Conservation (phyloP, 2,888 invertebrate genomes). For the Idaea dimidiata region DNA sequence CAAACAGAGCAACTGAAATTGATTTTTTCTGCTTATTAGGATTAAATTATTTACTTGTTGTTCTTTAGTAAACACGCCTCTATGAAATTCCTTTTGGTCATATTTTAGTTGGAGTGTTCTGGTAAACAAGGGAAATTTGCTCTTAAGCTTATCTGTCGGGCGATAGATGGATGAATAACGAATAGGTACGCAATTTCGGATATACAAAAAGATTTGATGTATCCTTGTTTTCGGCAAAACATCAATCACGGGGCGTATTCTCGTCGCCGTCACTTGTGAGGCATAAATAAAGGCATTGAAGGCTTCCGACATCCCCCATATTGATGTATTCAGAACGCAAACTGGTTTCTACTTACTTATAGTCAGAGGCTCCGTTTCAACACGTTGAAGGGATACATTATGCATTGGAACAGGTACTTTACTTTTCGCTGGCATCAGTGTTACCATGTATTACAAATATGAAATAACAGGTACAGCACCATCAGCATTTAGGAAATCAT, state of each 20-base stretch:
- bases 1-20: background rate
- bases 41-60: too few relatives aligned
- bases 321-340: conserved; percentile 64
- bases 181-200: conserved; percentile 38
- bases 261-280: conserved; percentile 56
- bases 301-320: conserved; percentile 55
- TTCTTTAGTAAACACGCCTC: too few relatives aligned
- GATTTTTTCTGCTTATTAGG: conserved; percentile 13
- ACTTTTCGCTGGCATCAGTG: conserved; percentile 10
- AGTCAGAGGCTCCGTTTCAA: conserved; percentile 48
- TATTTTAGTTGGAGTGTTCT: conserved; percentile 7
- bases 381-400: conserved; percentile 36
- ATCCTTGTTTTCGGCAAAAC: conserved; percentile 55
- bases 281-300: conserved; percentile 64
- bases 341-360: conserved; percentile 49
- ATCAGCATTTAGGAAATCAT: too few relatives aligned
- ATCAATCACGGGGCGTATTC: conserved; percentile 65
- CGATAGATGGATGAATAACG: conserved; percentile 36
- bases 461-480: background rate
- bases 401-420: conserved; percentile 25
- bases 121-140: conserved; percentile 3
- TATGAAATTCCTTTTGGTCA: background rate
- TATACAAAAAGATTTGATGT: conserved; percentile 59
- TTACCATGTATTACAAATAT: background rate
- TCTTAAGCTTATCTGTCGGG: conserved; percentile 25